Base-by-base conservation (phyloP, 2,113 vertebrate species). In the Cepphus grylle region DNA sequence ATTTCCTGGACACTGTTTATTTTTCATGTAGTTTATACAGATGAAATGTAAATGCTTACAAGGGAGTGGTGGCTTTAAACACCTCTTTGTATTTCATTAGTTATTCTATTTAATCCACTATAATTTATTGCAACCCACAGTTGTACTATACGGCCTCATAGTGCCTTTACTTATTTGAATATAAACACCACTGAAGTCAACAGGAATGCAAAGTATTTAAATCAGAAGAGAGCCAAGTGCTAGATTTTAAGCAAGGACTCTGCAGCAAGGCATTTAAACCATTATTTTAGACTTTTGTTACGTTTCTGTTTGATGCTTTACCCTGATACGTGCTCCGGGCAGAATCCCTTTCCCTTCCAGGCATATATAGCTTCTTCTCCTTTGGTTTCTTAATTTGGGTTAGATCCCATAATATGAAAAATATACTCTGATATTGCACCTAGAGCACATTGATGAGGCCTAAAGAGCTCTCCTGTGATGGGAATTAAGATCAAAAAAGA, bases 401-500 rank as follows among this genome's bases (percentile, higher is more conserved):
- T 97, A 97, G 81, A 95, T 81, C 62, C 78, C 11, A 3, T 92
- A 95, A 90, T 95, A 58, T 59, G 81, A 91, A 94, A 94, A 96
- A 92, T 93, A 96, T 67, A 95, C 89, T 93, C 87, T 79, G 70
- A 81, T 95, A 91, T 52, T 96, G 93, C 90, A 97, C 97, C 96
- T 96, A 97, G 85, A 96, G 96, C 92, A 86, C 85, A 95, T 3
- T 81, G 93, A 86, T 78, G 90, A 95, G 80, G 78, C 93, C 94
- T 95, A 96, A 97, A 97, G 91, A 95, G 88, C 67, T 93, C 81
- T 71, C 94, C 95, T 90, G 89, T 84, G 87, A 87, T 96, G 94
- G 96, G 93, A 97, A 97, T 96, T 94, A 92, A 97, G 95, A 97
- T 97, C 93, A 97, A 97, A 97, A 97, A 92, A 91, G 93, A 96